These are phyloP conservation scores for Xiphorhynchus erythropygius DNA, from an alignment of 2,797 vertebrate species.

Conservation along the genomic window DNA sequence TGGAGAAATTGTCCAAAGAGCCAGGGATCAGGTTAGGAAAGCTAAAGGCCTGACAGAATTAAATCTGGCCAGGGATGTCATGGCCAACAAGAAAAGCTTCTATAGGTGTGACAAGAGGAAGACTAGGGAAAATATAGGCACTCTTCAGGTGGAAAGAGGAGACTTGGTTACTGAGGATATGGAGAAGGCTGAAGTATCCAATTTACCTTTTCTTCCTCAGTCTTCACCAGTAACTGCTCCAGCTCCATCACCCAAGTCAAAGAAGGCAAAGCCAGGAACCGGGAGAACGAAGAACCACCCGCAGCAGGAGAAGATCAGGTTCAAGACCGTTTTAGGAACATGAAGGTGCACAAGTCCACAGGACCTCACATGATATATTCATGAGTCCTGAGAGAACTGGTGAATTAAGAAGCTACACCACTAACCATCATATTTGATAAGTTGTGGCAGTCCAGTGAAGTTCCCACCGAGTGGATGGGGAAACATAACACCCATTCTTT, in stretches of 20 bases:
- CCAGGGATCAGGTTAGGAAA: not conserved
- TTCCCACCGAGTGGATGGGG: not conserved
- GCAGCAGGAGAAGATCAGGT: not conserved
- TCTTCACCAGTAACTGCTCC: not conserved
- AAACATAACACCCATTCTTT: not conserved
- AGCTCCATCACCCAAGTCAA: not conserved
- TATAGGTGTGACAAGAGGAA: not conserved
- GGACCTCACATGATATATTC: not conserved
- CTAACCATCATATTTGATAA: not conserved
- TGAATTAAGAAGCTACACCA: not conserved
- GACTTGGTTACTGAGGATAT: not conserved
- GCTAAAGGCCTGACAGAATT: not conserved
- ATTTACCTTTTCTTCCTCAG: not conserved
- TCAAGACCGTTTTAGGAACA: not conserved
- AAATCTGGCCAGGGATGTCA: not conserved
- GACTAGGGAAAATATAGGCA: not conserved
- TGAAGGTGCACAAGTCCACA: not conserved
- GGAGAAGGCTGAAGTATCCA: not conserved
- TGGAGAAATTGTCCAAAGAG: not conserved
- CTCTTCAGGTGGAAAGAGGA: not conserved
- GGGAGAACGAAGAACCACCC: not conserved
- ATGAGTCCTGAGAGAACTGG: not conserved
- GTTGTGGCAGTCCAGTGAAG: not conserved
- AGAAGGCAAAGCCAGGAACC: not conserved
- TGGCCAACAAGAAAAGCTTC: not conserved